Base-by-base conservation (phyloP, 2,888 invertebrate species). In the Oxycera nigricornis region DNA sequence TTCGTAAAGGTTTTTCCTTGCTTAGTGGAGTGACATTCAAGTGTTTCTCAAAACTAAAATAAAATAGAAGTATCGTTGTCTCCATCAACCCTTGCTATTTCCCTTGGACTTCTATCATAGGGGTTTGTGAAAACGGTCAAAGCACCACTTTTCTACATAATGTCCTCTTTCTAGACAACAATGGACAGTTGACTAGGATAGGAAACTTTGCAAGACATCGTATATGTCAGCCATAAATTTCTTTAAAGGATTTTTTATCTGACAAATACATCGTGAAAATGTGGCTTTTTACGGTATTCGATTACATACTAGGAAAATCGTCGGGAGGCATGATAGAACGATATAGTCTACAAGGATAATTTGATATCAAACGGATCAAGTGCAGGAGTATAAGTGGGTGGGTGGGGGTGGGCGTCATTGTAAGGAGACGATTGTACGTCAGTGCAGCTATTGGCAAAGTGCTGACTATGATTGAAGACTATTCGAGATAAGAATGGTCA, bases 251-350 rank as follows among this genome's bases (percentile, higher is more conserved):
- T 67, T 24, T 59, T 67, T 67, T 46, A 67, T 41, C 67, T 46
- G 46, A 67, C 41, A 41, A 67, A 67, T 67, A 35, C 39, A 67
- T 67, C 28, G 22, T 31, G 39, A 26, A 67, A 46, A 67, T 67
- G 67, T 41, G 67, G 46, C 41, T 46, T 67, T 62, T 67, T 41
- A 41, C 41, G 39, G 67, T 22, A 67, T 41, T 67, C 67, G 46
- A 67, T 41, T 59, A 59, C 59, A 55, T 24, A 24, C 24, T 9
- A 17, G 17, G 55, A 24, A 55, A 55, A 20, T 50, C 24, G 46
- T 46, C 14, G 46, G 46, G 46, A 46, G 46, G 46, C 24, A 24
- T 22, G 24, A 55, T 24, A 4, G 6, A 55, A 14, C 2, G 20
- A 55, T 24, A 55, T 20, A 24, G 24, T 9, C 20, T 55, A 24